Evolutionary conservation across 2,113 vertebrate genomes (phyloP).

Genomic region (Brienomyrus longianalis): DNA sequence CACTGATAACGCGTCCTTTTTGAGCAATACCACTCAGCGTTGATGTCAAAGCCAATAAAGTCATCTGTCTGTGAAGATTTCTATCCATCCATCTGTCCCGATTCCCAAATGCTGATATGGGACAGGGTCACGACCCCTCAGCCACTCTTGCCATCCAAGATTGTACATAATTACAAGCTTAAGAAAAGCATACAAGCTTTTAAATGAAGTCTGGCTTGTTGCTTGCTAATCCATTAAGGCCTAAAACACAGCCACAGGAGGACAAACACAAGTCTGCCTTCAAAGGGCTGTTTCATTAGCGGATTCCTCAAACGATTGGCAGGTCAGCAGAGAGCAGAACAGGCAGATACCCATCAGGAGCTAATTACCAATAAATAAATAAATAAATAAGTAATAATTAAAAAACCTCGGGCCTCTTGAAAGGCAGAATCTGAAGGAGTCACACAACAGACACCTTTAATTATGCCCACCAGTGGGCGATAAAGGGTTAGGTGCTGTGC

Average conservation of each 20-base stretch:
- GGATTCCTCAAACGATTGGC: not conserved
- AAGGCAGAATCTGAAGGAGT: not conserved
- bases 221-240: not conserved
- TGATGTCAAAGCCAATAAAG: not conserved
- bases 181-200: not conserved
- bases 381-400: not conserved
- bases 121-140: not conserved
- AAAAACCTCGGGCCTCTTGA: not conserved
- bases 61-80: not conserved
- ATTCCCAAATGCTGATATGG: not conserved
- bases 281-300: not conserved
- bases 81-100: not conserved
- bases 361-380: constrained; percentile 5
- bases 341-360: constrained; percentile 4
- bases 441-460: constrained; percentile 11
- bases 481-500: constrained; percentile 28
- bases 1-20: not conserved
- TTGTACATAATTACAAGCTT: not conserved
- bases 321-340: not conserved
- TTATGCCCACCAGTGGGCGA: not conserved
- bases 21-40: not conserved
- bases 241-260: not conserved
- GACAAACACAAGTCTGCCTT: not conserved
- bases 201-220: constrained; percentile 5
- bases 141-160: not conserved